Evolutionary conservation across 2,797 vertebrate species (phyloP).

Genomic region (Melanotaenia maccullochi): DNA sequence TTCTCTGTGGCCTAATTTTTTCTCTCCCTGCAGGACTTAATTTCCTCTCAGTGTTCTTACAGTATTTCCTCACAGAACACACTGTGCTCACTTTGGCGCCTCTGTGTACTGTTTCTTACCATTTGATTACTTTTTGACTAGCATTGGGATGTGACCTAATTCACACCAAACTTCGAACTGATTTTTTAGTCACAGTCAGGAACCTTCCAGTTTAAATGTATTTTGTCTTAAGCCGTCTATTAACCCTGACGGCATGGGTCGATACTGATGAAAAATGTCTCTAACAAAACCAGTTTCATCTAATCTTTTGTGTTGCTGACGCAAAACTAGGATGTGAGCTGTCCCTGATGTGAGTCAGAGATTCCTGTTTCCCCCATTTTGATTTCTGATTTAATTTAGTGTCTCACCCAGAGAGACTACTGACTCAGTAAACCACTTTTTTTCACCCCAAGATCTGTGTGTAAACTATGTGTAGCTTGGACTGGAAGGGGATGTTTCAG

Average conservation of each 20-base stretch:
- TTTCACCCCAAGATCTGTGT: not conserved
- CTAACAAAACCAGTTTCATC: conserved; percentile 11
- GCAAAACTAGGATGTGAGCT: conserved; percentile 17
- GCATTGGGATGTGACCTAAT: not conserved
- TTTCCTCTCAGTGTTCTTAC: conserved; percentile 11
- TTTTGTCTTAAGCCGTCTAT: conserved; percentile 2
- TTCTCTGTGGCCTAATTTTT: conserved; percentile 44
- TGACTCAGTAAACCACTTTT: conserved; percentile 30
- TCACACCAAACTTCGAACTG: conserved; percentile 1
- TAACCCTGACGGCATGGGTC: not conserved
- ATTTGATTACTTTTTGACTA: conserved; percentile 16
- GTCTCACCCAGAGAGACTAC: conserved; percentile 23
- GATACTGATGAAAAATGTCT: conserved; percentile 7
- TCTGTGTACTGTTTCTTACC: not conserved
- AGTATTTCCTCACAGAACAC: conserved; percentile 14
- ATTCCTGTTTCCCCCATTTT: conserved; percentile 28
- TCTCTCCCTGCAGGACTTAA: conserved; percentile 35
- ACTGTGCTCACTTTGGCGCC: conserved; percentile 24
- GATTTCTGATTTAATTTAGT: conserved; percentile 36
- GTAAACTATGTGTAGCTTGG: not conserved
- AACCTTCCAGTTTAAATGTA: not conserved
- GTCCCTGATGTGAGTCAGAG: conserved; percentile 47
- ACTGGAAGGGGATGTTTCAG: not conserved
- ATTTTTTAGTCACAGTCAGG: conserved; percentile 5
- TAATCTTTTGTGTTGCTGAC: conserved; percentile 27